These are phyloP conservation scores for Drosophila dives DNA, from an alignment of 2,888 invertebrate genomes.

Conservation along the genomic window DNA sequence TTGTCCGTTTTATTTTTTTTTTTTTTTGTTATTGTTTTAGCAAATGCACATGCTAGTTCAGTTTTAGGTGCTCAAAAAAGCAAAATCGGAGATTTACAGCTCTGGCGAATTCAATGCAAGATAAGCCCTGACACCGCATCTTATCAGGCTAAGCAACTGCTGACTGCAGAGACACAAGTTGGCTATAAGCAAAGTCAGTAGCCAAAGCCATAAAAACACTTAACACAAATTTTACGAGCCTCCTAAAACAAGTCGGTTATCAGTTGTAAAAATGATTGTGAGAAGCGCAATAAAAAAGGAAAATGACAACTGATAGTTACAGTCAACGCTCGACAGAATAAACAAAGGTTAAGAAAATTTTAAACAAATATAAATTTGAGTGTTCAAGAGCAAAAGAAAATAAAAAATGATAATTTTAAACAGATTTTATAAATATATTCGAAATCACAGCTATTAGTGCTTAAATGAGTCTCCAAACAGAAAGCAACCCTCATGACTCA, in stretches of 20 bases:
- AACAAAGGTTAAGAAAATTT: not conserved
- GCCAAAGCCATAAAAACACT: constrained; percentile 6
- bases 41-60: constrained; percentile 32
- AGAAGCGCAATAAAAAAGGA: constrained; percentile 1
- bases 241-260: constrained; percentile 11
- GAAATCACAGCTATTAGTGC: not conserved
- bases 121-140: constrained; percentile 17
- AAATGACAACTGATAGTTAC: not conserved
- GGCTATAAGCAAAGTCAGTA: constrained; percentile 23
- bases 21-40: not conserved
- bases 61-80: constrained; percentile 15
- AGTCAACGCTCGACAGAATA: not conserved
- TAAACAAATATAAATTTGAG: not conserved
- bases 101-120: constrained; percentile 5
- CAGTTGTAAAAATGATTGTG: constrained; percentile 11
- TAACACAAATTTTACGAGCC: constrained; percentile 32
- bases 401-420: not conserved
- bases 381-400: not conserved
- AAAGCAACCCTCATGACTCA: constrained; percentile 14
- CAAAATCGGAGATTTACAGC: constrained; percentile 33
- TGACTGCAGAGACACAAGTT: not conserved
- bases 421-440: not conserved
- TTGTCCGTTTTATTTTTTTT: no score
- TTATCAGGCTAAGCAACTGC: constrained; percentile 29
- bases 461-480: not conserved